Evolutionary conservation across 2,888 invertebrate species (phyloP).

Genomic region (Ypsolopha scabrella): DNA sequence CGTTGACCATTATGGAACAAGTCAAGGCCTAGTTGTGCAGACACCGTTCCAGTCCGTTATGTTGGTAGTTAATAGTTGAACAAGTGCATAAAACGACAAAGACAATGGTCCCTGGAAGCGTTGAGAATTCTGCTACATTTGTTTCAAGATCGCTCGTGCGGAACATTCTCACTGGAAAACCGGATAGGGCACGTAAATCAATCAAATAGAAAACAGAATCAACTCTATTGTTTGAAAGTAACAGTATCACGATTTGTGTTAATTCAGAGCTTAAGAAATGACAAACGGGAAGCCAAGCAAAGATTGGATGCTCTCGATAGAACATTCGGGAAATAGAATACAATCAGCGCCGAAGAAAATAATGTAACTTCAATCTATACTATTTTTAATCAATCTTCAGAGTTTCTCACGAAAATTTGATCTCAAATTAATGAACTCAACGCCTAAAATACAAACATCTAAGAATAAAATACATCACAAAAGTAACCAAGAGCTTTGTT

Average conservation of each 20-base stretch:
- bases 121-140: constrained; percentile 43
- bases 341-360: background rate
- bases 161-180: constrained; percentile 37
- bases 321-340: background rate
- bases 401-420: too few species aligned
- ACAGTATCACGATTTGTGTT: background rate
- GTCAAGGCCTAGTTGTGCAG: constrained; percentile 47
- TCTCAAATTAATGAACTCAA: too few species aligned
- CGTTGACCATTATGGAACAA: constrained; percentile 32
- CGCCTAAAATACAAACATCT: too few species aligned
- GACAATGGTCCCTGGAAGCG: constrained; percentile 37
- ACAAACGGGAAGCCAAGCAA: too few species aligned
- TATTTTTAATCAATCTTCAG: too few species aligned
- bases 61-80: constrained; percentile 18
- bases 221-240: constrained; percentile 14
- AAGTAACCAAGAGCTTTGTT: too few species aligned
- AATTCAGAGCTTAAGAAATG: too few species aligned
- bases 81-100: constrained; percentile 27
- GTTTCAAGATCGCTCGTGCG: constrained; percentile 40
- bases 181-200: constrained; percentile 20
- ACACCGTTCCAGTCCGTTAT: constrained; percentile 52
- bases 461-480: too few species aligned
- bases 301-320: too few species aligned
- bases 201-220: constrained; percentile 36
- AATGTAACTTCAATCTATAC: background rate